Conservation (phyloP, 2,113 vertebrate genomes). For the Pterocles orientalis region DNA sequence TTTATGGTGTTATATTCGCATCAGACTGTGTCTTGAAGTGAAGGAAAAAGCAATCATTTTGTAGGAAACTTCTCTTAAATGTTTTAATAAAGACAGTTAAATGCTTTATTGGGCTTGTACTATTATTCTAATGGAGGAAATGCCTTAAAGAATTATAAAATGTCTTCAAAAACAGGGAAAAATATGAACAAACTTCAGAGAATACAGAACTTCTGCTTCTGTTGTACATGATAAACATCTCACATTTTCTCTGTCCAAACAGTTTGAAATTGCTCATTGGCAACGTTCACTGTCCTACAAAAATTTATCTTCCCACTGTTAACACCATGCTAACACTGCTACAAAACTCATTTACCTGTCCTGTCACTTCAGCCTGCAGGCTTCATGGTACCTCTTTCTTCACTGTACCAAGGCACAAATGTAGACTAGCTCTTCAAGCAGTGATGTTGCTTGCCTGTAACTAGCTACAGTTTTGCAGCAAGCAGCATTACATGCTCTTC, state of each 20-base stretch:
- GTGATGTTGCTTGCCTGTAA: background rate
- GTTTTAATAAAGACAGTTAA: background rate
- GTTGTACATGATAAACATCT: background rate
- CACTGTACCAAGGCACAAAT: background rate
- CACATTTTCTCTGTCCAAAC: background rate
- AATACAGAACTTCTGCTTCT: background rate
- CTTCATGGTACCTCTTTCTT: background rate
- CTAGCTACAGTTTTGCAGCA: background rate
- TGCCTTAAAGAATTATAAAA: background rate
- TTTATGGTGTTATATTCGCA: background rate
- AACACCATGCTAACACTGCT: background rate
- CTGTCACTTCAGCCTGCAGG: background rate
- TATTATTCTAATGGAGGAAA: background rate
- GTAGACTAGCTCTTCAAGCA: background rate
- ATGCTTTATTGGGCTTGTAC: background rate
- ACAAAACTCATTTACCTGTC: background rate
- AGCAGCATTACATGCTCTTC: rapidly evolving
- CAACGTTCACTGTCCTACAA: background rate
- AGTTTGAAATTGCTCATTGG: background rate
- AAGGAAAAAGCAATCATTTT: background rate
- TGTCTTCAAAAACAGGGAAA: background rate
- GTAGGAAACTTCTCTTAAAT: background rate
- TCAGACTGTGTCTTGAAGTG: background rate
- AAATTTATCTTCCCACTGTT: background rate
- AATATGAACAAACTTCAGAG: background rate